phyloP scores from a whole-genome alignment of 2,888 invertebrate genomes.

The Xestia rhomboidea region DNA sequence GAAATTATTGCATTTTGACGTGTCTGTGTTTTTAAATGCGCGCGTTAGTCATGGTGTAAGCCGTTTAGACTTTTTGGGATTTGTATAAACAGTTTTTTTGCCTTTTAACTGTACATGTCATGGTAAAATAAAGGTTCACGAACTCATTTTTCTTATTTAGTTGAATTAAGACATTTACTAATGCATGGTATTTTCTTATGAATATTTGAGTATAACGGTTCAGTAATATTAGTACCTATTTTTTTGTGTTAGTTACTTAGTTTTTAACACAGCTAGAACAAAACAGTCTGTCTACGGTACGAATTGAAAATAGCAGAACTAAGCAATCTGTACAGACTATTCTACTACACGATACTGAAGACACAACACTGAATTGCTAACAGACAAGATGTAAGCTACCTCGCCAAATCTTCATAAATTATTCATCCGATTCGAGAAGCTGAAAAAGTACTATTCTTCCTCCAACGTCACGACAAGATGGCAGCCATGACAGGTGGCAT shows the following conservation, averaged over 20 bases:
- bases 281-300: background rate
- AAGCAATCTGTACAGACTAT: background rate
- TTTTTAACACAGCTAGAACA: background rate
- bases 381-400: background rate
- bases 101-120: slow-evolving; percentile 17
- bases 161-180: background rate
- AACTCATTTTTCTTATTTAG: background rate
- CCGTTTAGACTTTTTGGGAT: slow-evolving; percentile 14
- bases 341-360: background rate
- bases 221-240: background rate
- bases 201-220: background rate
- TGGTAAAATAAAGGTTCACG: background rate
- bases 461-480: background rate
- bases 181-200: background rate
- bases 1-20: slow-evolving; percentile 57
- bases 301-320: background rate
- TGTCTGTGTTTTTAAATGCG: slow-evolving; percentile 41
- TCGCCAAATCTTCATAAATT: slow-evolving; percentile 14
- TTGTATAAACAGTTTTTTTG: background rate
- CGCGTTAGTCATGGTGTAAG: slow-evolving; percentile 35
- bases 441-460: background rate
- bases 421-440: background rate
- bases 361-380: background rate
- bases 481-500: slow-evolving; percentile 3
- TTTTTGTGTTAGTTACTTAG: background rate